Percentiles rank a stretch among this genome's conserved stretches.
phyloP scores from a whole-genome alignment of 2,113 vertebrate species.

The Erythrolamprus reginae region DNA sequence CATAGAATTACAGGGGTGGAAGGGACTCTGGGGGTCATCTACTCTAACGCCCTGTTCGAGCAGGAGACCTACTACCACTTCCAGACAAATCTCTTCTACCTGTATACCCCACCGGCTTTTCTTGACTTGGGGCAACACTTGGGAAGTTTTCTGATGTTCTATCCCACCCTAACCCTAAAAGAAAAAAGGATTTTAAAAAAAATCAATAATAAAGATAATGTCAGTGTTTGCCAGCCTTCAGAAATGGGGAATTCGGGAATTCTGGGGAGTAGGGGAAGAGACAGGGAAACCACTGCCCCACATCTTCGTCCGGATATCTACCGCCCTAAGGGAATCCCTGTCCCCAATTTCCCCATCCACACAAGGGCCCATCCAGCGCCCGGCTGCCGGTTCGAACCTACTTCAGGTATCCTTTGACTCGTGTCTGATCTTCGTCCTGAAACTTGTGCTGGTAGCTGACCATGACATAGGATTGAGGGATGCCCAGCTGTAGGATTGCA shows the following conservation, averaged over 20 bases:
- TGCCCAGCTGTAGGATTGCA: constrained; percentile 80
- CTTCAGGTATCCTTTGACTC: constrained; percentile 95
- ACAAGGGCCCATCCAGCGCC: fast-evolving
- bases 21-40: too few species aligned
- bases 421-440: constrained; percentile 95
- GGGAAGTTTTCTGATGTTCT: neutral
- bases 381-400: constrained; percentile 60
- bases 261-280: neutral
- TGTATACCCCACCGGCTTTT: neutral
- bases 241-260: neutral
- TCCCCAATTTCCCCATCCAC: neutral
- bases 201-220: neutral
- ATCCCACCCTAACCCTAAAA: too few species aligned
- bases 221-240: neutral
- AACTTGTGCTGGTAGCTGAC: constrained; percentile 98
- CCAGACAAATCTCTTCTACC: neutral
- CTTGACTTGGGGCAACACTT: too few species aligned
- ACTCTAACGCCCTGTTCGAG: too few species aligned
- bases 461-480: constrained; percentile 92
- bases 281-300: neutral
- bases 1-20: too few species aligned
- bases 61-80: too few species aligned
- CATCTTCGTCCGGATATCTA: neutral
- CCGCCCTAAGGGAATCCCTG: neutral
- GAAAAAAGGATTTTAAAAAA: too few species aligned